A percentile compares a stretch with the other conserved stretches of the same genome.
These are phyloP conservation scores for Apamea epomidion DNA, from an alignment of 2,888 invertebrate species.

Conservation along the genomic window DNA sequence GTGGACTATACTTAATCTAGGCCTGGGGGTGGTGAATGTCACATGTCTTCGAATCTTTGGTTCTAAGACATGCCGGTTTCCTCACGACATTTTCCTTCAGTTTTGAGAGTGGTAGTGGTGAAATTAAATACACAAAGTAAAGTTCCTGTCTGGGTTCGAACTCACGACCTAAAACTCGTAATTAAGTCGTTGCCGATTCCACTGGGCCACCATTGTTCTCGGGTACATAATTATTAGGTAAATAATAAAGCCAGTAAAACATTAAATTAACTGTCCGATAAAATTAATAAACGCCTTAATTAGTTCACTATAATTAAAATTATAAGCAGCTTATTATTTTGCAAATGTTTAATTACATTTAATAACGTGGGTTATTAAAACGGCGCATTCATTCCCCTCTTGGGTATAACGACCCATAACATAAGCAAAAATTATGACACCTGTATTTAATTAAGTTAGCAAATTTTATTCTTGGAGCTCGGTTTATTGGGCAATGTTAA, in stretches of 20 bases:
- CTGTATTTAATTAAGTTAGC: slow-evolving; percentile 67
- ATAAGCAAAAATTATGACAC: slow-evolving; percentile 68
- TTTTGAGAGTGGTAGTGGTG: too few species aligned
- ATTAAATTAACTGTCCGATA: neutral
- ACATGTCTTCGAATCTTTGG: too few species aligned
- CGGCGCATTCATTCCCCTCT: slow-evolving; percentile 48
- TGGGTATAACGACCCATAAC: slow-evolving; percentile 48
- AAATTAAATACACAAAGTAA: too few species aligned
- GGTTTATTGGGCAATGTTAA: slow-evolving; percentile 69
- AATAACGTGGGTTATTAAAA: slow-evolving; percentile 26
- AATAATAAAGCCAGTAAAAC: neutral
- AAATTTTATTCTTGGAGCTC: slow-evolving; percentile 63
- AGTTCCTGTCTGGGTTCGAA: too few species aligned
- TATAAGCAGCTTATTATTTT: slow-evolving; percentile 8
- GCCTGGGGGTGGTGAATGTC: too few species aligned
- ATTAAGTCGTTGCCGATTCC: too few species aligned
- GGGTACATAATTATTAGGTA: too few species aligned
- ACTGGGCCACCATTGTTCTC: too few species aligned
- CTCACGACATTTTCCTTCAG: too few species aligned
- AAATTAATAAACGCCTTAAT: neutral
- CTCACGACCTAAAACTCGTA: too few species aligned
- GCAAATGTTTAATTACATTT: slow-evolving; percentile 16
- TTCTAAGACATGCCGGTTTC: too few species aligned
- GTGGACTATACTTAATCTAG: too few species aligned
- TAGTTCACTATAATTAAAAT: slow-evolving; percentile 9